These are phyloP conservation scores for Urocynchramus pylzowi DNA, from an alignment of 2,113 vertebrate species.

Conservation along the genomic window DNA sequence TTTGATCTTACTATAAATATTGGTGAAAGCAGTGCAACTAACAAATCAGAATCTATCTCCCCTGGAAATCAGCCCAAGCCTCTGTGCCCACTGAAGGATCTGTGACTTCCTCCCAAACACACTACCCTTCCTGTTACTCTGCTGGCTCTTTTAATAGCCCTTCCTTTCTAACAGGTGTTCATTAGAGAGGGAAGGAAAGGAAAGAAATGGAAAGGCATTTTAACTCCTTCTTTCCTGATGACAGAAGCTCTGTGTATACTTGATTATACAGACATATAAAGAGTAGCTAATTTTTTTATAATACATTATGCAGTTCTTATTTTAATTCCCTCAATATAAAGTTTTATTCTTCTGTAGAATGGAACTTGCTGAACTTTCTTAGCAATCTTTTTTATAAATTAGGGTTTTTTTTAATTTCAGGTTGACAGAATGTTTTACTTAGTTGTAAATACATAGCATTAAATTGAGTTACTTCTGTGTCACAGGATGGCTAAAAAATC, in stretches of 20 bases:
- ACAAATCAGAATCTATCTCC: background rate
- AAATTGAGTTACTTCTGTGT: background rate
- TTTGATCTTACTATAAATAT: background rate
- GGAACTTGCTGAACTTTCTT: background rate
- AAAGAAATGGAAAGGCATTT: slow-evolving; percentile 25
- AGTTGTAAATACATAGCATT: background rate
- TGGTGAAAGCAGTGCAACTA: background rate
- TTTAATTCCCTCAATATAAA: background rate
- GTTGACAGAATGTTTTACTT: background rate
- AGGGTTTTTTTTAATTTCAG: background rate
- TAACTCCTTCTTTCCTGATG: background rate
- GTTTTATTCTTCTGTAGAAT: background rate
- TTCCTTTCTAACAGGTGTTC: slow-evolving; percentile 55
- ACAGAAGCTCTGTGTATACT: background rate
- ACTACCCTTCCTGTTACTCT: slow-evolving; percentile 42
- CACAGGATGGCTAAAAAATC: background rate
- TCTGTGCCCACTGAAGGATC: background rate
- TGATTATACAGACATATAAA: background rate
- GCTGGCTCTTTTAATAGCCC: slow-evolving; percentile 47
- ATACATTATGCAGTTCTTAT: background rate
- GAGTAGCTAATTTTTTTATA: background rate
- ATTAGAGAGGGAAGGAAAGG: background rate
- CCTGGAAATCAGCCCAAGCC: background rate
- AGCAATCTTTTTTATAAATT: background rate
- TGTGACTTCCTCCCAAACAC: background rate